Conservation (phyloP, 2,113 vertebrate genomes). For the Anseranas semipalmata region DNA sequence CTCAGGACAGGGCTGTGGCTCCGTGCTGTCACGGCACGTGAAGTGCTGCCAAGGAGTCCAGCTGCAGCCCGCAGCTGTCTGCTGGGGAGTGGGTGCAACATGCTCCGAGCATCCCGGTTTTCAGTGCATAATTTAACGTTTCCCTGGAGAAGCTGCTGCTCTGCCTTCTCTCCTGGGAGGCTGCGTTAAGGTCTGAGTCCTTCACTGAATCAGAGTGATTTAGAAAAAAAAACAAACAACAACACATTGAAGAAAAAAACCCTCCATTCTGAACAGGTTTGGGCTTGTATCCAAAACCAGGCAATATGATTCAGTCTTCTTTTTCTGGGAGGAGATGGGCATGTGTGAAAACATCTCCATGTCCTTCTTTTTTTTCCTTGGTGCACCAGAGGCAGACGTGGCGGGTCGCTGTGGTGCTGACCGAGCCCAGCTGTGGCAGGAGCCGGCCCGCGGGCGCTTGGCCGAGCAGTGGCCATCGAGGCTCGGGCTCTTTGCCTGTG, state of each 20-base stretch:
- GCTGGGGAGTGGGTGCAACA: too few species aligned
- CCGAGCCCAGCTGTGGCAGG: fast-evolving
- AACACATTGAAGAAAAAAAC: neutral
- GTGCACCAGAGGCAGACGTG: neutral
- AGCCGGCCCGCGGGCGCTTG: neutral
- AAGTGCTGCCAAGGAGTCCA: too few species aligned
- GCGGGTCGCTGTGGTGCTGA: fast-evolving
- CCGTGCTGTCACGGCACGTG: too few species aligned
- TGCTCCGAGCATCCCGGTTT: too few species aligned
- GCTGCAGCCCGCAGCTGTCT: too few species aligned
- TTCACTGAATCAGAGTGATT: neutral
- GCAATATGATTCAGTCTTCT: fast-evolving
- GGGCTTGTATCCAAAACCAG: neutral
- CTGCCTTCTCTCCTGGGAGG: neutral
- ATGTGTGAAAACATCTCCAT: fast-evolving
- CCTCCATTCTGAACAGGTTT: fast-evolving
- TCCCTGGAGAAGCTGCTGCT: fast-evolving
- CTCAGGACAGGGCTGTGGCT: too few species aligned
- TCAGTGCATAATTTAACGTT: fast-evolving
- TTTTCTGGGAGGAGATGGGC: neutral
- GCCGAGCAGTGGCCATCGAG: neutral
- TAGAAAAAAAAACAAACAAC: neutral
- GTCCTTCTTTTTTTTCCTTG: neutral
- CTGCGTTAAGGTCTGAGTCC: neutral
- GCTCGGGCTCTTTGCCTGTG: neutral